Evolutionary conservation across 2,888 invertebrate genomes (phyloP), one percentile per base, ranked within the genome.

Genomic region (Philaethria dido): DNA sequence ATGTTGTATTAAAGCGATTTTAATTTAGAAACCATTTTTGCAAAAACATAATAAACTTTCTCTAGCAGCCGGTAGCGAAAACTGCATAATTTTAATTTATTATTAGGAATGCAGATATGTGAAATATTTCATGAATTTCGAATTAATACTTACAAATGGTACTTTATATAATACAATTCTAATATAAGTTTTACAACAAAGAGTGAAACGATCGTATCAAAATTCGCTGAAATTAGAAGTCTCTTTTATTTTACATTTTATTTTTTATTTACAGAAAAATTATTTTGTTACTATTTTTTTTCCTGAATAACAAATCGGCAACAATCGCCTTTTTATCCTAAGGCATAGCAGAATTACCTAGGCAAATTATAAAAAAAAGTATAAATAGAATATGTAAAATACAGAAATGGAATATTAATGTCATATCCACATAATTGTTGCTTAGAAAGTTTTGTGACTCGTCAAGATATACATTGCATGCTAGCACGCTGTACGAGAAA

Each of bases 401-500:
- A 42, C 45, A 44, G 62, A 64, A 87, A 91, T 90, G 83, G 87
- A 92, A 90, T 90, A 92, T 91, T 91, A 88, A 92, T 92, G 91
- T 83, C 85, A 88, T 89, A 87, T 86, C 86, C 87, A 85, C 86
- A 87, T 89, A 91, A 90, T 92, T 89, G 86, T 88, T 91, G 88
- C 89, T 88, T 92, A 92, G 92, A 92, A 92, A 92, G 92, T 92
- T 89, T 84, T 81, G 85, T 83, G 81, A 84, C 80, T 83, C 78
- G 85, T 80, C 81, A 86, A 89, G 87, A 89, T 88, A 84, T 85
- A 87, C 88, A 87, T 90, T 84, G 91, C 92, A 91, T 90, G 91
- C 88, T 83, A 87, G 88, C 89, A 88, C 88, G 89, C 85, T 85
- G 88, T 87, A 85, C 91, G 87, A 91, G 92, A 92, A 92, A 92